Conservation (phyloP, 1,140 invertebrate genomes). For the Chrysoperla carnea region DNA sequence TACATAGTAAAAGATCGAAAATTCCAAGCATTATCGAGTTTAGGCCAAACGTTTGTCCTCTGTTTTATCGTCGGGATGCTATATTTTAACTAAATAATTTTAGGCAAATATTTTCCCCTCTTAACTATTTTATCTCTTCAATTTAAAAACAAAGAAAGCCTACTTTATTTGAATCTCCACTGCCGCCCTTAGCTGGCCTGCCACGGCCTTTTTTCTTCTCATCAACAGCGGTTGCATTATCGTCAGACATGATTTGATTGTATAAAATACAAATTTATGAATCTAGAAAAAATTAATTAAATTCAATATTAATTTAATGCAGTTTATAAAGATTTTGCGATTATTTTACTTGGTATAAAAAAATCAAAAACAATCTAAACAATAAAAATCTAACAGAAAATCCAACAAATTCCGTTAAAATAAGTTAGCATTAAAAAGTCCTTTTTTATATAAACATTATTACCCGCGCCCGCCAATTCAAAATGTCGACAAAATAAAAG, state of each 20-base stretch:
- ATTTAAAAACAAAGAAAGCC: not conserved
- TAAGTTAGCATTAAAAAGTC: not conserved
- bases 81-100: not conserved
- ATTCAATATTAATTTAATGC: not conserved
- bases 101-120: not conserved
- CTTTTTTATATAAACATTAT: not conserved
- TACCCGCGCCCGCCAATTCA: not conserved
- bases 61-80: no score
- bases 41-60: no score
- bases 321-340: not conserved
- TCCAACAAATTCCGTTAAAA: not conserved
- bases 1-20: no score
- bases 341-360: not conserved
- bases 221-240: not conserved
- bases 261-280: not conserved
- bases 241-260: not conserved
- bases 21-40: no score
- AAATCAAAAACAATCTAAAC: not conserved
- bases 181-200: not conserved
- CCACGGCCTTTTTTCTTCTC: not conserved
- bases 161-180: no score
- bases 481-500: not conserved
- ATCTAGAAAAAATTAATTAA: not conserved
- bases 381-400: not conserved
- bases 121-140: not conserved